Evolutionary conservation across 2,113 vertebrate species (phyloP).

Genomic region (western clawed frog (Xenopus tropicalis)): DNA sequence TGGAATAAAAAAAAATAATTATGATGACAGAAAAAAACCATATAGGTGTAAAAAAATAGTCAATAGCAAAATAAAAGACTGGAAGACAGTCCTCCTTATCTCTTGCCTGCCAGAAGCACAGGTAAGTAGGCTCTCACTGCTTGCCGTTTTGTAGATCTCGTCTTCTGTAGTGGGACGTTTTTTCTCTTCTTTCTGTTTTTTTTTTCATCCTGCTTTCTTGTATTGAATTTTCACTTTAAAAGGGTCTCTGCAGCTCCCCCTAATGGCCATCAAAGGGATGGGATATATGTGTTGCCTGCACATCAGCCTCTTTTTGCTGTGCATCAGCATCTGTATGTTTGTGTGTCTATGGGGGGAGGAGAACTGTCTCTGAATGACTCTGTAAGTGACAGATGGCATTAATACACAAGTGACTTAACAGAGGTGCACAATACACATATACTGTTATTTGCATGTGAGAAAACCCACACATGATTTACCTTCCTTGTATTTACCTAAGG

Average conservation of each 20-base stretch:
- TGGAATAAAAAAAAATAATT: neutral
- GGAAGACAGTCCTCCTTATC: neutral
- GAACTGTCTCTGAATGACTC: slow-evolving; percentile 50
- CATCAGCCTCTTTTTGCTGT: neutral
- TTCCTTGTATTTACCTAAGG: neutral
- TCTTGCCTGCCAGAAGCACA: slow-evolving; percentile 68
- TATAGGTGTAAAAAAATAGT: slow-evolving; percentile 40
- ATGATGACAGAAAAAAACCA: neutral
- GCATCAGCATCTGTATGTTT: slow-evolving; percentile 13
- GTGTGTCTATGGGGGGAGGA: slow-evolving; percentile 26
- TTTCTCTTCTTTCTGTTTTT: neutral
- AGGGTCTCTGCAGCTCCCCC: slow-evolving; percentile 89
- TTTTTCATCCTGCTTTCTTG: slow-evolving; percentile 23
- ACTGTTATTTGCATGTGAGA: neutral
- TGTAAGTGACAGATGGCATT: neutral
- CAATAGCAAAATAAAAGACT: slow-evolving; percentile 28
- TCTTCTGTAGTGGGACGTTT: slow-evolving; percentile 70
- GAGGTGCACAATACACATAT: neutral
- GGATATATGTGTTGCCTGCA: slow-evolving; percentile 16
- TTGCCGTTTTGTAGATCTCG: slow-evolving; percentile 65
- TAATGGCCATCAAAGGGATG: slow-evolving; percentile 78
- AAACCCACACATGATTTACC: neutral
- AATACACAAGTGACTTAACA: neutral
- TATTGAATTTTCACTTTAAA: slow-evolving; percentile 50
- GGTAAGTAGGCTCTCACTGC: slow-evolving; percentile 67